These are phyloP conservation scores for Goniozus legneri DNA, from an alignment of 1,140 invertebrate species.

Conservation along the genomic window DNA sequence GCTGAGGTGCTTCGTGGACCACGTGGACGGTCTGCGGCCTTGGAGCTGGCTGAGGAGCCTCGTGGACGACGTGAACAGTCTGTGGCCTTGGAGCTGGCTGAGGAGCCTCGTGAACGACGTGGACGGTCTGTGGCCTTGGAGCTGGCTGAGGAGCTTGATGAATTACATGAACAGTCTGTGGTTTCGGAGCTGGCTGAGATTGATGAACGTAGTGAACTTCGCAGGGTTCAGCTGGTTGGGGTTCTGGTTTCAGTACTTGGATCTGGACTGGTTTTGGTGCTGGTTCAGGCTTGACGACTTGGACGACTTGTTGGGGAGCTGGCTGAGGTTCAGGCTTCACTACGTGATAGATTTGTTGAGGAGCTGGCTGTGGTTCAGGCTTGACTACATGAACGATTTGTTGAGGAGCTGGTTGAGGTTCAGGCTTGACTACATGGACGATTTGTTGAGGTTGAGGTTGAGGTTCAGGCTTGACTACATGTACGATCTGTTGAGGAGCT, in stretches of 20 bases:
- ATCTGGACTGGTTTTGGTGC: background rate
- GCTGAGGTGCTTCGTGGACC: background rate
- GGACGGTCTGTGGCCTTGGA: background rate
- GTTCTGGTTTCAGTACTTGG: background rate
- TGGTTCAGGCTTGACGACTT: background rate
- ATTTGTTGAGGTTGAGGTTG: background rate
- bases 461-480: background rate
- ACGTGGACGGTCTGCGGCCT: background rate
- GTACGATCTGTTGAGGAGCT: background rate
- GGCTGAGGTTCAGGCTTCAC: background rate
- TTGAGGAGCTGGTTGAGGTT: background rate
- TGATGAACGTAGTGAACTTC: background rate
- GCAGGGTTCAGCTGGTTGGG: background rate
- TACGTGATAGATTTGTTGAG: background rate
- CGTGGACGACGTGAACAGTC: background rate
- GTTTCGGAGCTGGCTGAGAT: background rate
- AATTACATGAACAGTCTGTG: slow-evolving; percentile 1
- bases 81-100: background rate
- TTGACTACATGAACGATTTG: background rate
- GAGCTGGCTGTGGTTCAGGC: background rate
- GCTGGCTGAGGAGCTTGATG: background rate
- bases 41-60: background rate
- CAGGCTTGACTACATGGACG: background rate
- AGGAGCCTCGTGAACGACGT: background rate
- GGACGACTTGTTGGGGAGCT: background rate